These are phyloP conservation scores for Apostichopus californicus DNA, from an alignment of 35 echinoderm and acorn worm genomes.

Conservation along the genomic window DNA sequence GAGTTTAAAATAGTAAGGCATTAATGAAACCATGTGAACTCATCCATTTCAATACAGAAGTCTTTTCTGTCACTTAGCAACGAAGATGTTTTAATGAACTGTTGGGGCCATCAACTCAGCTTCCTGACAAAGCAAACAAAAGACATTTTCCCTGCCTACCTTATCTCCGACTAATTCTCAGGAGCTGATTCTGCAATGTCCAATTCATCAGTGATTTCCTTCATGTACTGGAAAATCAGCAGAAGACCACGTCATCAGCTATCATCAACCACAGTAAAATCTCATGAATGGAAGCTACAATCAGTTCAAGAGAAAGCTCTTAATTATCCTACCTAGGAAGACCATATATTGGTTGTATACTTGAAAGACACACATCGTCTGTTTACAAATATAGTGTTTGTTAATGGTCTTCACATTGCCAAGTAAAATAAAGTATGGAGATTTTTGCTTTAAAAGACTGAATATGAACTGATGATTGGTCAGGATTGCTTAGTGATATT, in stretches of 20 bases:
- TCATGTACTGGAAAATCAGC: background rate
- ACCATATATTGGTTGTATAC: too few species aligned
- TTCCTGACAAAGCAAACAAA: constrained; percentile 16
- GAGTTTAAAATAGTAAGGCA: background rate
- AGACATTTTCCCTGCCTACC: background rate
- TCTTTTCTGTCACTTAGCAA: constrained; percentile 13
- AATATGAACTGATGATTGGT: too few species aligned
- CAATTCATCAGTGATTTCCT: background rate
- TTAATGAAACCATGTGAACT: constrained; percentile 22
- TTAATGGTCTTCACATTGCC: too few species aligned
- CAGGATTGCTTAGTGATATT: too few species aligned
- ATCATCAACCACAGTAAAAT: background rate
- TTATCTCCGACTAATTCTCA: background rate
- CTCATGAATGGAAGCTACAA: background rate
- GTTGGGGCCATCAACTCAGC: background rate
- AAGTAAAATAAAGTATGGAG: too few species aligned
- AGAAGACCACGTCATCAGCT: background rate
- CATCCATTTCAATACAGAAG: background rate
- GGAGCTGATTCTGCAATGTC: background rate
- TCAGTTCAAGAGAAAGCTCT: too few species aligned
- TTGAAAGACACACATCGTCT: too few species aligned
- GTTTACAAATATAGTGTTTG: too few species aligned
- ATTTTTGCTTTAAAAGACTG: too few species aligned
- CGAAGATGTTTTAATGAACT: constrained; percentile 2
- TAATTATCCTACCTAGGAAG: too few species aligned